Base-by-base conservation (phyloP, 2,113 vertebrate species). In the Bos indicus region DNA sequence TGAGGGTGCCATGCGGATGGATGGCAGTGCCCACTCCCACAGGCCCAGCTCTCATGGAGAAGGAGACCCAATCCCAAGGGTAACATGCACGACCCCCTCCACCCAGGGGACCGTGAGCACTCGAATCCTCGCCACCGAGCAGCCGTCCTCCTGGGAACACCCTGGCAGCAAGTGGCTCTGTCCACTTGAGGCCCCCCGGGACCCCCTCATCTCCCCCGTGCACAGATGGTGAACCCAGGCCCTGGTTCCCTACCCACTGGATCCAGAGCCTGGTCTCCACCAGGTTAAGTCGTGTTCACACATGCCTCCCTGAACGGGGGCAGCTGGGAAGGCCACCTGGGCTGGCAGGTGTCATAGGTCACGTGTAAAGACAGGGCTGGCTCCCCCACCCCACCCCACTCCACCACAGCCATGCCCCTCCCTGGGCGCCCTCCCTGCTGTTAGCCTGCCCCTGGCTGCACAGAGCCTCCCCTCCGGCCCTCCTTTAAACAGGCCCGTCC, bases 351-450 rank as follows among this genome's bases (percentile, higher is more conserved):
- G 25, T 43, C 1, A 5, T 30, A 6, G 6, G 51, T n/a, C 5
- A 28, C 16, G 14, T 26, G n/a, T 2, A 14, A 67, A 56, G 52
- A 19, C 43, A 14, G 16, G 33, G 1, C 0, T 14, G 13, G 15
- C 17, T 2, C n/a, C 17, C 2, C 36, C 2, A 0, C 5, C 33
- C 52, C n/a, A 0, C 6, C 28, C 43, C 36, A 2, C 6, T 26
- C 14, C n/a, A 52, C 60, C 6, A 17, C 0, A 2, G 33, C 33
- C 19, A 13, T 48, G 30, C n/a, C 23, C 46, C 7, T 1, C 11
- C 33, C 10, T 7, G 1, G 54, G 33, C 26, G 0, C 7, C 62
- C 4, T 9, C 52, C 23, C 33, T n/a, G 83, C 30, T 2, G 14
- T 1, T 9, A 0, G 14, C 36, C 77, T 62, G 36, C 28, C 59